Base-by-base conservation (phyloP, 2,888 invertebrate species). In the Ophioninae sp. region DNA sequence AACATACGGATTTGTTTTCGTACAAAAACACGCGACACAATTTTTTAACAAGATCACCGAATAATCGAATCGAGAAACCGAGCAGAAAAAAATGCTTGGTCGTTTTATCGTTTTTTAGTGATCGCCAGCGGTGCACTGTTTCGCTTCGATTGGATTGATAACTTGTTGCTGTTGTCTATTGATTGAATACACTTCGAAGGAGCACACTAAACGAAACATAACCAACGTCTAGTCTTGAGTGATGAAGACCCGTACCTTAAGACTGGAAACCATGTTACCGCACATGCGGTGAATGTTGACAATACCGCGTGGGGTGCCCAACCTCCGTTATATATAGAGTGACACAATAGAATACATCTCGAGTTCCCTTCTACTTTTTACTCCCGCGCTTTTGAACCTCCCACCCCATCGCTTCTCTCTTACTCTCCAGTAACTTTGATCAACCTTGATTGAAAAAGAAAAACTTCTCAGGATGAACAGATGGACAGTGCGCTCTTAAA, bases 241-340 rank as follows among this genome's bases (percentile, higher is more conserved):
- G 56, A 73, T 6, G 61, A 64, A 70, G 78, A 56, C 73, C 86
- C 85, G 90, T 93, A 92, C 92, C 93, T 93, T 92, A 86, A 87
- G 90, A 90, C 89, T 91, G 90, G 91, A 91, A 91, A 92, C 90
- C 93, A 93, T 93, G 90, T 91, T 92, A 92, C 92, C 92, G 92
- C 92, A 89, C 88, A 91, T 90, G 92, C 93, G 92, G 93, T 91
- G 90, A 92, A 91, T 89, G 92, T 93, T 91, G 90, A 91, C 89
- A 92, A 91, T 92, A 91, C 88, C 89, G 90, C 88, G 91, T 89
- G 89, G 90, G 90, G 91, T 91, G 89, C 87, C 78, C 74, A 78
- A 83, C 86, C 86, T 85, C 88, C 89, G 91, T 91, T 93, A 91
- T 93, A 92, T 93, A 93, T 91, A 89, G 91, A 91, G 91, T 92